These are phyloP conservation scores for Drosophila austrosaltans DNA, from an alignment of 2,888 invertebrate genomes.

Conservation along the genomic window DNA sequence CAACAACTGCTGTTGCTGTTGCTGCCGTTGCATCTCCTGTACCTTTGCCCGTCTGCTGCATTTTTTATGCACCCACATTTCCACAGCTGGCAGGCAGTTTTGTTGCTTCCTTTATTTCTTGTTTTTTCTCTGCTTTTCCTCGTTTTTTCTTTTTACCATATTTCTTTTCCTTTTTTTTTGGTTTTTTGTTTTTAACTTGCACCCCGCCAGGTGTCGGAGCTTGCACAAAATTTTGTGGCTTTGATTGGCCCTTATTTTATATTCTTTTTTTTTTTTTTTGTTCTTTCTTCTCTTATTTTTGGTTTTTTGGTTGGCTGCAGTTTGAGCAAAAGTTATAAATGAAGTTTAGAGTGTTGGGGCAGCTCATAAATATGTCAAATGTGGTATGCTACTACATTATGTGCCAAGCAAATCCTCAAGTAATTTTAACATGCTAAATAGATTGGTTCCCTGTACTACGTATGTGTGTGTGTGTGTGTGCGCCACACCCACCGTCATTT, in stretches of 20 bases:
- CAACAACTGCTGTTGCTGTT: conserved; percentile 13
- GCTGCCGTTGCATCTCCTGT: conserved; percentile 23
- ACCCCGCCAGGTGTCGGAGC: conserved; percentile 65
- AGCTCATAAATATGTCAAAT: conserved; percentile 72
- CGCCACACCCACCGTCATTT: not conserved
- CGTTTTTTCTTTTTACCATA: too few species aligned
- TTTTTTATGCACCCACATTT: conserved; percentile 72
- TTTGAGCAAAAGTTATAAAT: conserved; percentile 66
- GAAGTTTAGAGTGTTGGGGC: conserved; percentile 69
- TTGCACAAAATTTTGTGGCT: conserved; percentile 72
- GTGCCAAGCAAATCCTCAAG: conserved; percentile 53
- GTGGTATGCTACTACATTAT: conserved; percentile 53
- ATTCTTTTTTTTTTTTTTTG: not conserved
- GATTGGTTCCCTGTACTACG: conserved; percentile 33
- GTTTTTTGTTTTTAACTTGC: not conserved
- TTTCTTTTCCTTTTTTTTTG: not conserved
- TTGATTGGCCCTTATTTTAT: conserved; percentile 62
- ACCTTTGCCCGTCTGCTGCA: conserved; percentile 47
- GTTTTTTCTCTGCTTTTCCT: not conserved
- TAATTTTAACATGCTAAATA: conserved; percentile 63
- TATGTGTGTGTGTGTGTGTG: conserved; percentile 10
- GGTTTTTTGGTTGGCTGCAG: conserved; percentile 38
- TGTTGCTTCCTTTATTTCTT: conserved; percentile 27
- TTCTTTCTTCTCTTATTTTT: not conserved
- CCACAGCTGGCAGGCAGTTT: conserved; percentile 69